Percentiles rank a stretch among this genome's conserved stretches.
phyloP scores from a whole-genome alignment of 2,888 invertebrate species.

The Stratiomys singularior region DNA sequence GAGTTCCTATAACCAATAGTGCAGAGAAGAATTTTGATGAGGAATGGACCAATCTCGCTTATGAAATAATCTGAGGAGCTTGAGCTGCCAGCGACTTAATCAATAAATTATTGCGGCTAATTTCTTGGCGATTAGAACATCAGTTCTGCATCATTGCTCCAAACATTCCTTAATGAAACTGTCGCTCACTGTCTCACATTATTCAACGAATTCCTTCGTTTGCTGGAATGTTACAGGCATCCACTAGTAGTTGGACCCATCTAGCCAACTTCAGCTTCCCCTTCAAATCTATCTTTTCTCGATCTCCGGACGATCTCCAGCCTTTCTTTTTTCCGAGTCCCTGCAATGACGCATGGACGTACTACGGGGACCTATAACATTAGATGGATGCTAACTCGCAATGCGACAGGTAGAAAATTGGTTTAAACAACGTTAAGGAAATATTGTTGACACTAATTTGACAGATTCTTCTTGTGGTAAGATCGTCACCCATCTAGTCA shows the following conservation, averaged over 20 bases:
- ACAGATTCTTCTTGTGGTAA: slow-evolving; percentile 37
- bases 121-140: too few species aligned
- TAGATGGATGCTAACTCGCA: slow-evolving; percentile 32
- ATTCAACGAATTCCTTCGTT: too few species aligned
- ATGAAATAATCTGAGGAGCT: too few species aligned
- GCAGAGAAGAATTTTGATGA: too few species aligned
- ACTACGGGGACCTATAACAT: slow-evolving; percentile 19
- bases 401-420: slow-evolving; percentile 45
- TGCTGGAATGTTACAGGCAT: not conserved
- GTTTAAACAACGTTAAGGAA: slow-evolving; percentile 43
- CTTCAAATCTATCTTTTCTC: not conserved
- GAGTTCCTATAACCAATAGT: too few species aligned
- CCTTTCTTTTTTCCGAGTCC: not conserved
- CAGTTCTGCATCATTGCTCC: too few species aligned
- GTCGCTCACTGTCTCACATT: too few species aligned
- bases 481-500: slow-evolving; percentile 8
- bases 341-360: not conserved
- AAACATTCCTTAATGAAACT: too few species aligned
- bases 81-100: too few species aligned
- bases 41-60: too few species aligned
- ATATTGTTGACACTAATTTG: slow-evolving; percentile 46
- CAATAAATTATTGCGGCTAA: too few species aligned
- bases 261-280: not conserved
- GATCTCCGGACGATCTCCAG: not conserved
- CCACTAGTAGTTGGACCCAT: not conserved